Evolutionary conservation across 2,888 invertebrate species (phyloP), one percentile per base, ranked within the genome.

Genomic region (Melinaea menophilus): DNA sequence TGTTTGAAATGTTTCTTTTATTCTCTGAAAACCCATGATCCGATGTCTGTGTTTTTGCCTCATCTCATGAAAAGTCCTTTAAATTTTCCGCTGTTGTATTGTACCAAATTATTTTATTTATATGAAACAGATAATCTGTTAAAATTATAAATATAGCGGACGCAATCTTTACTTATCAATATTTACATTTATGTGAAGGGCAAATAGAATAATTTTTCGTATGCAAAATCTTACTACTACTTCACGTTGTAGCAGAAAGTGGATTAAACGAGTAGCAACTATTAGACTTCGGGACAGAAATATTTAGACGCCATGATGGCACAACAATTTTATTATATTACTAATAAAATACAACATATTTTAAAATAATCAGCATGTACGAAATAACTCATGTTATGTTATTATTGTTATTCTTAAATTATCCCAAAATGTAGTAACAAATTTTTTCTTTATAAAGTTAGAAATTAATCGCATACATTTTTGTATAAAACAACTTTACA

Each of bases 1-100:
- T 77, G 76, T 73, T 77, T 77, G 72, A 74, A 75, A 76, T 66
- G 70, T 63, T 71, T 69, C 22, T 71, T 68, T 13, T 55, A 57
- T 58, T 37, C 55, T 11, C 37, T 55, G 37, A 55, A 51, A 37
- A 51, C 55, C 55, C 46, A 54, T 58, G 61, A 61, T 64, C 60
- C 57, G 37, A 45, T 11, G 3, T 45, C 51, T 35, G n/a, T 37
- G 37, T 58, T 61, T 64, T 58, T 61, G 47, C 51, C 56, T 56
- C 47, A 55, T 56, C 56, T 51, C 48, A 51, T 9, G 51, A 51
- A 51, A 22, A 51, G 9, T 11, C n/a, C 31, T 51, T 11, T 31
- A 51, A 51, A 51, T 31, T 51, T 9, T 41, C 9, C 41, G 41
- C 9, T 41, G 3, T 41, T 5, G 56, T 13, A 12, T 35, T 55